Conservation (phyloP, 1,140 invertebrate genomes). For the Hylaeus volcanicus region DNA sequence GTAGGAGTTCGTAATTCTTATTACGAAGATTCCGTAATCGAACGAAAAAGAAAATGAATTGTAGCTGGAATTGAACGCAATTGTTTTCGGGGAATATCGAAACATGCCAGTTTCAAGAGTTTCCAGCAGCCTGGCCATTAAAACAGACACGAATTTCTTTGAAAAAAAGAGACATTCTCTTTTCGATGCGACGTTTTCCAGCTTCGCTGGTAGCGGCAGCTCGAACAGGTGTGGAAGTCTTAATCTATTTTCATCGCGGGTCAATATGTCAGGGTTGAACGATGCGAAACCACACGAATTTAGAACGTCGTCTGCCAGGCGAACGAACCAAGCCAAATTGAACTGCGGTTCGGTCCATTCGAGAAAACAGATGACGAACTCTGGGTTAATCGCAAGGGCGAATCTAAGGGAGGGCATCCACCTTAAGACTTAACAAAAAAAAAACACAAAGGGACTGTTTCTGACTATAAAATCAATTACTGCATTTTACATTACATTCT, state of each 20-base stretch:
- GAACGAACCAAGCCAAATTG: slow-evolving; percentile 41
- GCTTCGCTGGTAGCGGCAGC: background rate
- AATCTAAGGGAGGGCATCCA: too few species aligned
- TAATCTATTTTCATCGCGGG: slow-evolving; percentile 61
- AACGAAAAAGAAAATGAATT: too few species aligned
- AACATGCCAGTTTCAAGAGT: background rate
- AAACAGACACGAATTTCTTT: background rate
- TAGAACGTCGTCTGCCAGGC: slow-evolving; percentile 48
- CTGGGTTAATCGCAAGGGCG: background rate
- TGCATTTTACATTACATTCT: too few species aligned
- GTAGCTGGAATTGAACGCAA: too few species aligned
- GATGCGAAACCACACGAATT: slow-evolving; percentile 55
- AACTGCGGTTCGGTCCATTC: slow-evolving; percentile 36
- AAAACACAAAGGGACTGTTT: too few species aligned
- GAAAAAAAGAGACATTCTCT: background rate
- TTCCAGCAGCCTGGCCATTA: background rate
- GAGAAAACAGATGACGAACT: background rate
- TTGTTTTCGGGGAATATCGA: background rate
- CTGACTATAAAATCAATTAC: too few species aligned
- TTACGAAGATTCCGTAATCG: too few species aligned
- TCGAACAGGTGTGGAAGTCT: slow-evolving; percentile 31
- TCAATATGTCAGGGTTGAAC: slow-evolving; percentile 67
- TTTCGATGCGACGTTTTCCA: slow-evolving; percentile 12
- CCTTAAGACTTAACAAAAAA: too few species aligned
- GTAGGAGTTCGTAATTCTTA: too few species aligned